Evolutionary conservation across 2,888 invertebrate species (phyloP).

Genomic region (Cephalotes varians): DNA sequence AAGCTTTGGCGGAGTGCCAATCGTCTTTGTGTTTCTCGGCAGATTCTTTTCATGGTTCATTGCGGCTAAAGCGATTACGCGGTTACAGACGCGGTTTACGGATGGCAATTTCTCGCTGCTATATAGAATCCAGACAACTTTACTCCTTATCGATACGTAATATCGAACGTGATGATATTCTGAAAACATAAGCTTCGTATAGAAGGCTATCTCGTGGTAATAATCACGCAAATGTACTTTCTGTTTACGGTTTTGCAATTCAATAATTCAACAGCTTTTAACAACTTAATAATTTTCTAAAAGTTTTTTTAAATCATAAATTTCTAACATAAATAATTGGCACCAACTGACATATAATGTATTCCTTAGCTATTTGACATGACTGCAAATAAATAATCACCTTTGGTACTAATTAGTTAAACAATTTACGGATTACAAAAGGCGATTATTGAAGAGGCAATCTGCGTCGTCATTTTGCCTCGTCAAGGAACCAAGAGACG

Average conservation of each 20-base stretch:
- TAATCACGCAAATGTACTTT: conserved; percentile 13
- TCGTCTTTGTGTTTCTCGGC: conserved; percentile 51
- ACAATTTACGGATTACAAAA: conserved; percentile 25
- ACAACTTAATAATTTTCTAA: not conserved
- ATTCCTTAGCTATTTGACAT: not conserved
- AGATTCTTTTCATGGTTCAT: conserved; percentile 67
- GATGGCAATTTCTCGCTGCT: conserved; percentile 36
- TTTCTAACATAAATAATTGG: not conserved
- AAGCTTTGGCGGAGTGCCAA: conserved; percentile 68
- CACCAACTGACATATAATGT: not conserved
- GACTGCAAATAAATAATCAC: not conserved
- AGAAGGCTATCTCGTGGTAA: conserved; percentile 7
- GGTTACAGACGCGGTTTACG: conserved; percentile 47
- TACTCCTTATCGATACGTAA: conserved; percentile 51
- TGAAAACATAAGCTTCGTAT: conserved; percentile 27
- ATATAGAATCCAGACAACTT: conserved; percentile 46
- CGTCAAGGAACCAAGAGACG: conserved; percentile 7
- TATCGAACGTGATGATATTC: conserved; percentile 53
- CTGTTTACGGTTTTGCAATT: conserved; percentile 35
- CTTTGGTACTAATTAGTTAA: conserved; percentile 1
- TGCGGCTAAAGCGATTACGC: conserved; percentile 51
- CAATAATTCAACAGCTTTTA: not conserved
- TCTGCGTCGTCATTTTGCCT: conserved; percentile 63
- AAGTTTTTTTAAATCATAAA: not conserved
- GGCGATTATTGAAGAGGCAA: conserved; percentile 63